Evolutionary conservation across 2,888 invertebrate species (phyloP), one percentile per base, ranked within the genome.

Genomic region (Hirtodrosophila trivittata): DNA sequence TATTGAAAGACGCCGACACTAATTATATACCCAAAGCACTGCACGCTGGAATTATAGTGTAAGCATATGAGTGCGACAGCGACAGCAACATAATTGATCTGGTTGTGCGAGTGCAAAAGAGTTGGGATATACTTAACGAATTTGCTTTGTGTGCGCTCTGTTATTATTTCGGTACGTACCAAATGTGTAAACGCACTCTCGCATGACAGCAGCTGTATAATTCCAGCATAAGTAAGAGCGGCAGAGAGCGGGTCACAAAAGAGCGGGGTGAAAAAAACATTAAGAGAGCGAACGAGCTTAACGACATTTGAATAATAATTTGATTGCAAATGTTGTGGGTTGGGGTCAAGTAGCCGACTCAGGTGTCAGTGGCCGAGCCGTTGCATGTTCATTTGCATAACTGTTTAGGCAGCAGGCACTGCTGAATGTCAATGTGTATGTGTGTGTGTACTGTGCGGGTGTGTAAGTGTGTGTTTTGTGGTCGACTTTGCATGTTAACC

Each of bases 351-450:
- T 9, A 1, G 25, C 9, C 25, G 32, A n/a, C 46, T 51, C 33
- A 38, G 62, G 51, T 57, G 66, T 66, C 69, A 71, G 21, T 71
- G 67, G 55, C 66, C 66, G 18, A 18, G 12, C 26, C n/a, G 13
- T 16, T 14, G 26, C 14, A 28, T 28, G 18, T 7, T 43, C 7
- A 59, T 41, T 41, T 41, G 30, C 28, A 43, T 30, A 7, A 14
- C 9, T 16, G 18, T 16, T 14, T 3, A 18, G 9, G 14, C 1
- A 10, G 8, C 5, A 3, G 10, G 38, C 32, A 43, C 12, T 10
- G 32, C 8, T 16, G 21, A 9, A 30, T 9, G 39, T 28, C 7
- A 9, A n/a, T 13, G 7, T 12, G 0, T 10, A 21, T 21, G 14
- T 12, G 41, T 13, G 30, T 8, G 14, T 6, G 13, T 35, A n/a